Percentiles rank a stretch among this genome's conserved stretches.
Conservation (phyloP, 1,140 invertebrate genomes). For the Cotesia typhae region DNA sequence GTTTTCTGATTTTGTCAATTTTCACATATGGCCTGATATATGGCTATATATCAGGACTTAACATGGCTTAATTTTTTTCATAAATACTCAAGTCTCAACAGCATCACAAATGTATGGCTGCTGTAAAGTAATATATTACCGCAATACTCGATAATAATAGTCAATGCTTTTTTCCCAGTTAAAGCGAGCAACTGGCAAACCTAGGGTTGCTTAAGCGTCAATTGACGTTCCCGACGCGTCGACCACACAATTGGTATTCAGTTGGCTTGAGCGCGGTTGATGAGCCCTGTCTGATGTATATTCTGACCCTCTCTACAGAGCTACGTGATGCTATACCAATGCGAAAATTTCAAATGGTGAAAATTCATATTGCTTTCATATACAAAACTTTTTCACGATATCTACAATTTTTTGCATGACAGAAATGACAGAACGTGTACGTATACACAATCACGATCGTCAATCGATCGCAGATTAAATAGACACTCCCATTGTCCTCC, state of each 20-base stretch:
- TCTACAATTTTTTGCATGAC: not conserved
- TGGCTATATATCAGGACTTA: too few relatives aligned
- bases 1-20: too few relatives aligned
- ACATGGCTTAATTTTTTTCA: too few relatives aligned
- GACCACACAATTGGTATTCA: constrained; percentile 59
- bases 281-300: constrained; percentile 57
- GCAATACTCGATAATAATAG: constrained; percentile 13
- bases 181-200: constrained; percentile 8
- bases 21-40: too few relatives aligned
- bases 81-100: too few relatives aligned
- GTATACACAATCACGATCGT: not conserved
- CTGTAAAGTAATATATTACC: too few relatives aligned
- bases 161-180: constrained; percentile 18
- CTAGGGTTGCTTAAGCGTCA: constrained; percentile 5
- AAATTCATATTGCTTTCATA: not conserved
- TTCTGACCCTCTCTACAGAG: constrained; percentile 38
- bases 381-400: too few relatives aligned
- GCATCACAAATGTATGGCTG: too few relatives aligned
- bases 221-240: constrained; percentile 8
- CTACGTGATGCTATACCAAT: constrained; percentile 19
- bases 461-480: constrained; percentile 20
- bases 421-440: not conserved
- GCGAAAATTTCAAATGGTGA: constrained; percentile 21
- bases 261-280: constrained; percentile 54
- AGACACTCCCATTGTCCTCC: not conserved